Evolutionary conservation across 2,888 invertebrate genomes (phyloP).

Genomic region (Leptopilina syphax): DNA sequence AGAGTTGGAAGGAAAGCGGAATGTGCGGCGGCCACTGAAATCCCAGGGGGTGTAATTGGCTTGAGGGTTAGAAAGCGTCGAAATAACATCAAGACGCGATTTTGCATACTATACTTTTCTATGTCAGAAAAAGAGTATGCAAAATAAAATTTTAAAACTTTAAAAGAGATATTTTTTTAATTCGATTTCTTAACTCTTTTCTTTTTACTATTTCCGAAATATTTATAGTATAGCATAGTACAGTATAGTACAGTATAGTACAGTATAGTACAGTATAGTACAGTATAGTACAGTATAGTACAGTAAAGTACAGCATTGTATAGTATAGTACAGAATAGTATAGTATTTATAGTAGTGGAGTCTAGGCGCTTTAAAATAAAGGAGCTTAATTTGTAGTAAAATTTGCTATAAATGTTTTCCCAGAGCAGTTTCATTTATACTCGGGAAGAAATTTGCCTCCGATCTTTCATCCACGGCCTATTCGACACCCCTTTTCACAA

Average conservation of each 20-base stretch:
- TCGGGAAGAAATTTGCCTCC: slow-evolving; percentile 22
- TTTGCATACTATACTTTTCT: slow-evolving; percentile 28
- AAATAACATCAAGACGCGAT: slow-evolving; percentile 63
- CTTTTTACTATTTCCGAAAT: too few relatives aligned
- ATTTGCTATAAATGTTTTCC: slow-evolving; percentile 13
- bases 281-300: too few relatives aligned
- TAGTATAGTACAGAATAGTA: too few relatives aligned
- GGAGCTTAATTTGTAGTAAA: neutral
- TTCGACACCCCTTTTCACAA: slow-evolving; percentile 55
- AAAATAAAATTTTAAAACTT: neutral
- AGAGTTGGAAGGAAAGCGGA: slow-evolving; percentile 56
- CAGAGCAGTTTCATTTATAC: slow-evolving; percentile 7
- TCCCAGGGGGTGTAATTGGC: slow-evolving; percentile 67
- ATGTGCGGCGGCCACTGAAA: slow-evolving; percentile 61
- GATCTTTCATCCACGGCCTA: slow-evolving; percentile 41
- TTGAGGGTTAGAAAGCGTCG: slow-evolving; percentile 64
- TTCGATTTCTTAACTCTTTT: too few relatives aligned
- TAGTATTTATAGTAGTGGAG: too few relatives aligned
- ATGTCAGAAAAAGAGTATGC: neutral
- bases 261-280: too few relatives aligned
- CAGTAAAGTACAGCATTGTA: too few relatives aligned
- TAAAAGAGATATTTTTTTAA: neutral
- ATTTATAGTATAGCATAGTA: too few relatives aligned
- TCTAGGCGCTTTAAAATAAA: too few relatives aligned
- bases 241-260: too few relatives aligned